phyloP scores from a whole-genome alignment of 1,140 invertebrate species.

The Drosophila bocki region DNA sequence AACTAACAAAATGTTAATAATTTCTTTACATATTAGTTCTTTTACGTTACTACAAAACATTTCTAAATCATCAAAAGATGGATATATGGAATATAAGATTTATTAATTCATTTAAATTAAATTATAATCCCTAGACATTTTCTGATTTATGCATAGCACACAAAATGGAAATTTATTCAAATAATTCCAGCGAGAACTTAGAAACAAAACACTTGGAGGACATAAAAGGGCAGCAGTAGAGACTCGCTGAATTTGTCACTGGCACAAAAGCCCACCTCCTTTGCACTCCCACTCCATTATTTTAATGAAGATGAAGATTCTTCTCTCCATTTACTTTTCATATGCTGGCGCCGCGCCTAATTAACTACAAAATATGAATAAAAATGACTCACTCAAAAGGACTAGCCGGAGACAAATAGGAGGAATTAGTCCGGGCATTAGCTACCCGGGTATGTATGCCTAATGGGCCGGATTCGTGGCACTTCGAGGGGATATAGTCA shows the following conservation, averaged over 20 bases:
- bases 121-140: background rate
- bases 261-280: too few relatives aligned
- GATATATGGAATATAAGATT: background rate
- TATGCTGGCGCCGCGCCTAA: constrained; percentile 40
- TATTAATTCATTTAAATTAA: background rate
- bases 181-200: background rate
- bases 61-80: background rate
- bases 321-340: constrained; percentile 40
- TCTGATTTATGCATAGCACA: background rate
- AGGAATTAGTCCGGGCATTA: constrained; percentile 25
- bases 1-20: background rate
- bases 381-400: constrained; percentile 42
- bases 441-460: background rate
- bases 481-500: background rate
- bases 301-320: constrained; percentile 31
- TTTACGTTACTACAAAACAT: background rate
- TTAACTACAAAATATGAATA: constrained; percentile 60
- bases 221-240: background rate
- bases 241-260: background rate
- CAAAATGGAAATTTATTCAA: background rate
- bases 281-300: background rate
- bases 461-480: background rate
- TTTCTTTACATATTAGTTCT: background rate
- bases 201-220: background rate
- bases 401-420: constrained; percentile 32